Evolutionary conservation across 2,797 vertebrate species (phyloP).

Genomic region (Chelmon rostratus): DNA sequence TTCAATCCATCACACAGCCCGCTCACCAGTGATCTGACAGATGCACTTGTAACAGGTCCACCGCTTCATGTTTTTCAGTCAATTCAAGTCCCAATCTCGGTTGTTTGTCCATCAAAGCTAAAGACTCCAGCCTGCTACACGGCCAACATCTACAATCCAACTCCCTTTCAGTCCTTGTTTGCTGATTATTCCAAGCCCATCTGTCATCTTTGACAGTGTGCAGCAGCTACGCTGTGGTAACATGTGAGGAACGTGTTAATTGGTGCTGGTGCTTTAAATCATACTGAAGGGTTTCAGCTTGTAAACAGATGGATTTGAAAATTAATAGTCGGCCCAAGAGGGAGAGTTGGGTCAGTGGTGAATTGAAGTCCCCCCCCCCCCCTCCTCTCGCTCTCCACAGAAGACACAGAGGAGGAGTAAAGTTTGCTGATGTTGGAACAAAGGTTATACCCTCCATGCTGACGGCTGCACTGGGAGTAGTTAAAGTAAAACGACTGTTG

Average conservation of each 20-base stretch:
- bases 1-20: conserved; percentile 75
- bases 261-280: conserved; percentile 49
- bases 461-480: conserved; percentile 71
- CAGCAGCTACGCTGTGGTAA: conserved; percentile 46
- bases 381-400: background rate
- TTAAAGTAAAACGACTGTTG: conserved; percentile 70
- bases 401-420: conserved; percentile 49
- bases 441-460: conserved; percentile 65
- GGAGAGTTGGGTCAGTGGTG: conserved; percentile 35
- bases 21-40: conserved; percentile 71
- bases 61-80: conserved; percentile 79
- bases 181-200: conserved; percentile 58
- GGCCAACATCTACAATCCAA: conserved; percentile 64
- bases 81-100: conserved; percentile 66
- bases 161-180: conserved; percentile 41
- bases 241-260: conserved; percentile 56
- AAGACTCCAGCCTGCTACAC: conserved; percentile 57
- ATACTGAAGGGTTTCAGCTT: conserved; percentile 40
- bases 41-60: conserved; percentile 78
- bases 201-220: conserved; percentile 70
- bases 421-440: conserved; percentile 71
- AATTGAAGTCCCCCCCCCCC: conserved; percentile 13
- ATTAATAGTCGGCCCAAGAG: conserved; percentile 54
- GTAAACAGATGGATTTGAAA: conserved; percentile 57
- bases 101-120: conserved; percentile 78